Evolutionary conservation across 1,140 invertebrate species (phyloP).

Genomic region (Drosophila orosa): DNA sequence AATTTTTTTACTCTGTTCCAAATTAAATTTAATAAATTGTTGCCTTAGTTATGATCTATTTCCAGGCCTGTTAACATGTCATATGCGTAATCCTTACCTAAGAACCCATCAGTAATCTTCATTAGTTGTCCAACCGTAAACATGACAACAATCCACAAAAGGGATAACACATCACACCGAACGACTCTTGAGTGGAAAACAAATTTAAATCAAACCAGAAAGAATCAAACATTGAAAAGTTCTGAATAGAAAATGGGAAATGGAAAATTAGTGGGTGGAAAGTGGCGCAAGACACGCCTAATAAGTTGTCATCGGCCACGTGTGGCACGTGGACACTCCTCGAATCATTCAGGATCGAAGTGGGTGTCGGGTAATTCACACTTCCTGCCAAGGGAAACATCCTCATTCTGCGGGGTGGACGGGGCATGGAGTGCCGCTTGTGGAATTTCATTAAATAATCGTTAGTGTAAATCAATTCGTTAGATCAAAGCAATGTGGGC

Average conservation of each 20-base stretch:
- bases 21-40: too few species aligned
- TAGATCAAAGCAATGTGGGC: conserved; percentile 72
- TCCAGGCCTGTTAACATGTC: not conserved
- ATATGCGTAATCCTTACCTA: not conserved
- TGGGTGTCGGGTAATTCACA: conserved; percentile 74
- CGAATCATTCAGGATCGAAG: conserved; percentile 9
- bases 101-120: conserved; percentile 1
- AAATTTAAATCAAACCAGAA: conserved; percentile 48
- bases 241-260: conserved; percentile 8
- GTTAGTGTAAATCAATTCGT: conserved; percentile 82
- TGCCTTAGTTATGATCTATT: too few species aligned
- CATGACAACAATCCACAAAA: conserved; percentile 49
- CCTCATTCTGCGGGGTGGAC: not conserved
- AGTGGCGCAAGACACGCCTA: conserved; percentile 43
- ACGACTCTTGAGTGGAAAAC: conserved; percentile 9
- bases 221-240: conserved; percentile 23
- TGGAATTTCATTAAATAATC: conserved; percentile 82
- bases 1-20: too few species aligned
- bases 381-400: conserved; percentile 59
- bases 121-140: conserved; percentile 18
- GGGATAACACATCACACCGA: conserved; percentile 26
- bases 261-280: conserved; percentile 4
- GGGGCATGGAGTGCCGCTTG: conserved; percentile 4
- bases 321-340: conserved; percentile 47
- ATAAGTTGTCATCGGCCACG: conserved; percentile 63